Conservation (phyloP, 64 coral and sea anemone species). For the Trachythela sp. region DNA sequence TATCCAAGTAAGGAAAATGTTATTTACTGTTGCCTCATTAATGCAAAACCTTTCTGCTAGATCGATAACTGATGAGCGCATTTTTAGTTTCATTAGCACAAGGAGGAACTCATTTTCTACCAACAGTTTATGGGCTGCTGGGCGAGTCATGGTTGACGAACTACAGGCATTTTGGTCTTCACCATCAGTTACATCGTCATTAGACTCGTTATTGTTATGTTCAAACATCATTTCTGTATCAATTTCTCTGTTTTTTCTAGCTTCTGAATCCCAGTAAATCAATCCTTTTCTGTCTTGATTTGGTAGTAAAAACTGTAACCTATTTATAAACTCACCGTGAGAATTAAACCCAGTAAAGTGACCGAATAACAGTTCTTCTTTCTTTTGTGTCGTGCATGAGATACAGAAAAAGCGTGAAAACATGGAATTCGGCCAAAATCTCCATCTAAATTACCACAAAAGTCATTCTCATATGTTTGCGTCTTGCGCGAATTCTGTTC, state of each 20-base stretch:
- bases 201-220: slow-evolving; percentile 4
- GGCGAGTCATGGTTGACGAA: not conserved
- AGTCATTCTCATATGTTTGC: slow-evolving; percentile 46
- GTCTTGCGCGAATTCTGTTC: slow-evolving; percentile 35
- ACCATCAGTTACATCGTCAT: not conserved
- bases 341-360: slow-evolving; percentile 55
- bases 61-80: slow-evolving; percentile 43
- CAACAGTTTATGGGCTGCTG: slow-evolving; percentile 31
- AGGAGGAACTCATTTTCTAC: slow-evolving; percentile 54
- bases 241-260: not conserved
- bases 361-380: slow-evolving; percentile 47
- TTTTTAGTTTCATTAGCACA: slow-evolving; percentile 50
- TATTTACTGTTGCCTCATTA: slow-evolving; percentile 36
- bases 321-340: slow-evolving; percentile 27
- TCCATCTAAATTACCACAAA: slow-evolving; percentile 15
- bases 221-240: slow-evolving; percentile 16
- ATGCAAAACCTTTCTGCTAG: slow-evolving; percentile 52
- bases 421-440: slow-evolving; percentile 21
- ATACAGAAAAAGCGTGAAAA: slow-evolving; percentile 32
- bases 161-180: not conserved
- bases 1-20: slow-evolving; percentile 51
- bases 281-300: slow-evolving; percentile 7
- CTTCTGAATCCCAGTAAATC: not conserved
- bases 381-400: slow-evolving; percentile 45
- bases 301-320: not conserved